Percentiles rank a stretch among this genome's conserved stretches.
These are phyloP conservation scores for Semaprochilodus insignis DNA, from an alignment of 2,797 vertebrate genomes.

Conservation along the genomic window DNA sequence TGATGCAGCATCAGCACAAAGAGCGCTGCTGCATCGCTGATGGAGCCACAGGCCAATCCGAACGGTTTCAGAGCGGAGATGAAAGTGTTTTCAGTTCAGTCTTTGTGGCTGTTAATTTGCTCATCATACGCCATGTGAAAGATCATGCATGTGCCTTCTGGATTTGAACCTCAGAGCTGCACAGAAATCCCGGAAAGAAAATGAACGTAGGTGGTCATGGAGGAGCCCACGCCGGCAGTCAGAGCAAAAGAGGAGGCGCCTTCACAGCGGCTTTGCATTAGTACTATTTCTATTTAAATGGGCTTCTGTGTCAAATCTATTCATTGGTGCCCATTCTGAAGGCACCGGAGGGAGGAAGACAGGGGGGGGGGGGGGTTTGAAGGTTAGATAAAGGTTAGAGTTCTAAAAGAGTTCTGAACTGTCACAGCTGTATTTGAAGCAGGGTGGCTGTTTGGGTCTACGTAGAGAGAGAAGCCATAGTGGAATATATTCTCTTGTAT, in stretches of 20 bases:
- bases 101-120: not conserved
- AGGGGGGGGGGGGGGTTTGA: not conserved
- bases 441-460: no score
- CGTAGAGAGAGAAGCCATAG: no score
- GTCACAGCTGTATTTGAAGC: no score
- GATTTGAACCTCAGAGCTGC: not conserved
- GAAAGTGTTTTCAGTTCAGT: not conserved
- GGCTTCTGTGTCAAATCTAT: not conserved
- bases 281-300: not conserved
- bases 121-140: no score
- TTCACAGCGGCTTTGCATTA: constrained; percentile 3
- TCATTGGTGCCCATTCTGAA: not conserved
- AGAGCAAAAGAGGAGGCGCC: not conserved
- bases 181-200: not conserved
- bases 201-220: not conserved
- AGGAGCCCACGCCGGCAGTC: not conserved
- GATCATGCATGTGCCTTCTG: no score
- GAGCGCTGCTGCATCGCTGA: not conserved
- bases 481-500: no score
- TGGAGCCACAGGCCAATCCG: not conserved
- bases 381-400: not conserved
- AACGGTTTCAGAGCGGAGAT: not conserved
- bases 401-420: not conserved
- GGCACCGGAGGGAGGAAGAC: not conserved
- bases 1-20: constrained; percentile 7